Percentiles rank a stretch among this genome's conserved stretches.
These are phyloP conservation scores for Tenebrio molitor DNA, from an alignment of 1,140 invertebrate genomes.

Conservation along the genomic window DNA sequence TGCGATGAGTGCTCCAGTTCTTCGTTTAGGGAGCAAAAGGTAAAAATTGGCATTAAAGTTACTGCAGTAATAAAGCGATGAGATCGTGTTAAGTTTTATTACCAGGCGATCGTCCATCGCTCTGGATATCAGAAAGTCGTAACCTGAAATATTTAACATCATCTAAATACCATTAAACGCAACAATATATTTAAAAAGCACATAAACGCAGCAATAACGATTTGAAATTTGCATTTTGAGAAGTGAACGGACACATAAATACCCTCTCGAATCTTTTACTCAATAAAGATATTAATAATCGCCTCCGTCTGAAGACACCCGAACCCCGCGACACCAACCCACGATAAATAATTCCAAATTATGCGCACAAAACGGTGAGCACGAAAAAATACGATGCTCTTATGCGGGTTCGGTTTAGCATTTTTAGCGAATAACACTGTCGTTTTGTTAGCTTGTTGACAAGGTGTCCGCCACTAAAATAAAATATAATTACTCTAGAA, in stretches of 20 bases:
- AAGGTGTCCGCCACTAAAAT: conserved; percentile 27
- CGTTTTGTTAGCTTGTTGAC: conserved; percentile 42
- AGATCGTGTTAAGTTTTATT: conserved; percentile 37
- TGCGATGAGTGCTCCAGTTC: no score
- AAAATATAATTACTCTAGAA: conserved; percentile 27
- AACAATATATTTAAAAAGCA: conserved; percentile 41
- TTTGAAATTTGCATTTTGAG: conserved; percentile 37
- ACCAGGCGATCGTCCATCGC: conserved; percentile 16
- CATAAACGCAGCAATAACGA: conserved; percentile 37
- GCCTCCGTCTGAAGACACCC: not conserved
- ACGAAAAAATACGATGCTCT: conserved; percentile 20
- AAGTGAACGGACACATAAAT: conserved; percentile 39
- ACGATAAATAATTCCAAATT: conserved; percentile 14
- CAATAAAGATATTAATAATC: conserved; percentile 40
- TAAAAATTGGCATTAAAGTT: conserved; percentile 16
- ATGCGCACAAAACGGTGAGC: conserved; percentile 11
- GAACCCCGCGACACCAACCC: not conserved
- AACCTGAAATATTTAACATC: conserved; percentile 36
- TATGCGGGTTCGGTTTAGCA: conserved; percentile 31
- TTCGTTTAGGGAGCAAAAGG: no score
- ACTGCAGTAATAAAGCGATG: conserved; percentile 25
- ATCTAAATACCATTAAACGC: conserved; percentile 37
- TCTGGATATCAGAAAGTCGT: conserved; percentile 37
- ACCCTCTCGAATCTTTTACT: conserved; percentile 24
- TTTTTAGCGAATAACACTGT: conserved; percentile 40